Base-by-base conservation (phyloP, 2,113 vertebrate species). In the Antennarius striatus region DNA sequence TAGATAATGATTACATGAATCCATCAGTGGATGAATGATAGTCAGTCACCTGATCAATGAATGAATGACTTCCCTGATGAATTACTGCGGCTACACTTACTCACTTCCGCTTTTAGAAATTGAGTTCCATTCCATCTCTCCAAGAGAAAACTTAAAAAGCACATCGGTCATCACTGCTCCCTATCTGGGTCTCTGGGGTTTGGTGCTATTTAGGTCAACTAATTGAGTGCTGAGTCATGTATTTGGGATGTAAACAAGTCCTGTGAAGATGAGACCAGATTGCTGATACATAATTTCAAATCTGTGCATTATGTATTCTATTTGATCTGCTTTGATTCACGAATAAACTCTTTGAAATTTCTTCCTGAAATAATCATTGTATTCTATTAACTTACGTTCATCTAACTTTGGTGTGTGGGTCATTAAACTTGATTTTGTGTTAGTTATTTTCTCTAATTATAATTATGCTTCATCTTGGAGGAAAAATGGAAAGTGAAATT, bases 161-260 rank as follows among this genome's bases (percentile, higher is more conserved):
- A 16, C 22, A 14, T 28, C 55, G 70, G 69, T 69, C 76, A 80
- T 66, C 59, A 72, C 5, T 5, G 51, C 36, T 69, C 63, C 69
- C 76, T 64, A n/a, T 56, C 62, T 59, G 60, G 46, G 28, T 78
- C 61, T 61, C 53, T 17, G 36, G 50, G 73, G 55, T 55, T 67
- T 62, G 49, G 6, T 22, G 68, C 66, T 75, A 82, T 82, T 50
- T 88, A 67, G 86, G 86, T 83, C 84, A 84, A 46, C 67, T 12
- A 53, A 48, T 75, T 29, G 16, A 82, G 13, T 45, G 80, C 79
- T 84, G 76, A 86, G 53, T 77, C 74, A 65, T 72, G 63, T 70
- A 61, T 81, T 75, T 56, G 79, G 68, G 55, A 80, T 67, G 64
- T 73, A 86, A 82, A 89, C 81, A 84, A 56, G 40, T 55, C 28